Evolutionary conservation across 2,113 vertebrate genomes (phyloP), one percentile per base, ranked within the genome.

Genomic region (Scortum barcoo): DNA sequence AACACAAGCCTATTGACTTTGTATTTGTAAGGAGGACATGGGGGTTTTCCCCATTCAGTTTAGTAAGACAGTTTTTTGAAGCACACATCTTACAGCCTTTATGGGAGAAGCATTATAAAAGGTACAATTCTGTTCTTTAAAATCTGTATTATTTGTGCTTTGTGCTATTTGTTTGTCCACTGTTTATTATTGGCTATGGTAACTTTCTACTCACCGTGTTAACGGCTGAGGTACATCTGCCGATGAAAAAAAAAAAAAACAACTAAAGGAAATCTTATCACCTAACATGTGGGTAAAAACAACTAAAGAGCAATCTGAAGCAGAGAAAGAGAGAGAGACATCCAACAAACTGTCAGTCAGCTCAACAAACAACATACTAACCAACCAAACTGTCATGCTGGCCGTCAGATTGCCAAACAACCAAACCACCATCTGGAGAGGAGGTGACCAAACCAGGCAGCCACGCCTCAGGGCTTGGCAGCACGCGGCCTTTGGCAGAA

Each of bases 381-480:
- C 7, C 24, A 42, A 19, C 54, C 17, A 71, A 80, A 57, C 20
- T 58, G 33, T 53, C 66, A 88, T 44, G 71, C 70, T 71, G 14
- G 22, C 42, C 50, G 24, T 40, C 57, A 73, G 17, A 53, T 11
- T 67, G 42, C 57, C 58, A 74, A 6, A 36, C 20, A 5, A 7
- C 53, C 70, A 77, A 61, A 76, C 38, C 67, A 24, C 40, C 60
- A 67, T 51, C 50, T 73, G 62, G n/a, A 76, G 70, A 14, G 0
- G 69, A 82, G 80, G 54, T 19, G 16, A 44, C 40, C 40, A 26
- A 53, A 78, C 54, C 24, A 56, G 48, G 48, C 68, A 33, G 62
- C 84, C 87, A 87, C 84, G 58, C 89, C 92, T 84, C 26, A 4
- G 51, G 75, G 73, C 44, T 85, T 75, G 74, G 76, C 76, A 61